phyloP scores from a whole-genome alignment of 2,888 invertebrate species.

The Nomada flava region DNA sequence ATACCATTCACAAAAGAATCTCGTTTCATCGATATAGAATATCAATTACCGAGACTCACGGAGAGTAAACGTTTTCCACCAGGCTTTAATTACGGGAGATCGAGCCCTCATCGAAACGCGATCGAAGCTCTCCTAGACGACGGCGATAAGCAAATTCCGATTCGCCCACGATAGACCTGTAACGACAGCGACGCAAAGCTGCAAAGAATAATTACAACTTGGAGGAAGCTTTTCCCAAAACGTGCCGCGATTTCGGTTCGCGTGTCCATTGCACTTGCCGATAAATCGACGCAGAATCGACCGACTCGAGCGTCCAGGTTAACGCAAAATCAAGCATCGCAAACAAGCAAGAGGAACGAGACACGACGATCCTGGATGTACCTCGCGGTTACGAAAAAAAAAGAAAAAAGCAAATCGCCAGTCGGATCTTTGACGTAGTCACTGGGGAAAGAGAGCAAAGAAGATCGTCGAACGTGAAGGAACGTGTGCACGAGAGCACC shows the following conservation, averaged over 20 bases:
- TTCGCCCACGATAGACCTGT: too few species aligned
- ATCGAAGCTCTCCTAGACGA: too few species aligned
- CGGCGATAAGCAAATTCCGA: too few species aligned
- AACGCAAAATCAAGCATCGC: neutral
- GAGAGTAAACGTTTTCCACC: too few species aligned
- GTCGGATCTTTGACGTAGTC: constrained; percentile 22
- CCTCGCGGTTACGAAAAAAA: constrained; percentile 9
- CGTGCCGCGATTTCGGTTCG: too few species aligned
- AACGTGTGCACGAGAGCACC: constrained; percentile 72
- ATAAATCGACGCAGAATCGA: neutral
- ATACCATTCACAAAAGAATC: neutral
- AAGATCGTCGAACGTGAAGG: constrained; percentile 62
- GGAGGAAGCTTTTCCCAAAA: too few species aligned
- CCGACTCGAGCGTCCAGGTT: neutral
- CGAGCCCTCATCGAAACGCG: neutral
- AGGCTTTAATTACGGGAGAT: neutral
- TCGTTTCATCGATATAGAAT: too few species aligned
- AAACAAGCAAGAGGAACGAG: constrained; percentile 18
- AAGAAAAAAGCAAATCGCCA: neutral
- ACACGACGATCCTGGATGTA: constrained; percentile 19
- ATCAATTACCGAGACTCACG: neutral
- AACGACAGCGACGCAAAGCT: too few species aligned
- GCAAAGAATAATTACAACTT: too few species aligned
- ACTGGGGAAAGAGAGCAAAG: neutral
- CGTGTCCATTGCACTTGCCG: too few species aligned